These are phyloP conservation scores for Rallus limicola DNA, from an alignment of 2,113 vertebrate genomes.

Conservation along the genomic window DNA sequence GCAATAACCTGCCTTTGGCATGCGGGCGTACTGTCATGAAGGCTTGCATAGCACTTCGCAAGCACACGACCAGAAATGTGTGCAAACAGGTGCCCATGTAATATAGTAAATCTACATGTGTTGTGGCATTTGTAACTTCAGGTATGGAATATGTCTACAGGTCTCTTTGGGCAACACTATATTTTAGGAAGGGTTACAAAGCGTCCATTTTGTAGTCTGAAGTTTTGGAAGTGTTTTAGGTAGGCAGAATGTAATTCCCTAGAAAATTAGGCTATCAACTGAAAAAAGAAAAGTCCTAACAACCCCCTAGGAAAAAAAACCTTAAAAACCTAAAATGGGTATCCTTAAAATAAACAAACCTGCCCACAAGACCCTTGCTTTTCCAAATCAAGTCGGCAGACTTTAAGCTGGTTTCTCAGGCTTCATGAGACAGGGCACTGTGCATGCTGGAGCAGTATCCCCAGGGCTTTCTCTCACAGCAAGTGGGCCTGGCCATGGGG, in stretches of 20 bases:
- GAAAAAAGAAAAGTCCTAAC: background rate
- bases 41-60: background rate
- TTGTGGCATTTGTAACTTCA: background rate
- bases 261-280: background rate
- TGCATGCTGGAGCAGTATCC: background rate
- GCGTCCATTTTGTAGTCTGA: background rate
- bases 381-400: background rate
- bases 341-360: background rate
- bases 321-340: background rate
- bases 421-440: fast-evolving
- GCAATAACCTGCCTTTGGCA: background rate
- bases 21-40: background rate
- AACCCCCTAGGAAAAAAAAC: background rate
- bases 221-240: background rate
- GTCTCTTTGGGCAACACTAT: background rate
- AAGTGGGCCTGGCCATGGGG: background rate
- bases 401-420: background rate
- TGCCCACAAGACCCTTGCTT: background rate
- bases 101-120: background rate
- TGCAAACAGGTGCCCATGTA: background rate
- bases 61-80: background rate
- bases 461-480: background rate
- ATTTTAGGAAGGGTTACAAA: background rate
- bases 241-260: background rate
- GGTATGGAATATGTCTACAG: background rate